Conservation (phyloP, 1,140 invertebrate genomes). For the Drosophila suzukii region DNA sequence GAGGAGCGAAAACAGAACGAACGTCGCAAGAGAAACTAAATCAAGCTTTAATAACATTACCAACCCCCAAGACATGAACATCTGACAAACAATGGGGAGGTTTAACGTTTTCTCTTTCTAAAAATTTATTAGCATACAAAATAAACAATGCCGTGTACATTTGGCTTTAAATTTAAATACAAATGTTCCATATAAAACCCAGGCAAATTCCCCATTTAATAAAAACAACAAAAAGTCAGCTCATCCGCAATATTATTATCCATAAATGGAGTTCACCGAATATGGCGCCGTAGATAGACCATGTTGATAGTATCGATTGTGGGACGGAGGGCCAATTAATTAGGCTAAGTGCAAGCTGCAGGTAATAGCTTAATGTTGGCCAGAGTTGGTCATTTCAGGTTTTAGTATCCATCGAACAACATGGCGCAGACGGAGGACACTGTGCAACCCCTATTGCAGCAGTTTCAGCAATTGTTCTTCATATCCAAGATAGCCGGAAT, state of each 20-base stretch:
- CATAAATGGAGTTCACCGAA: slow-evolving; percentile 17
- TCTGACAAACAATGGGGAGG: neutral
- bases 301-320: slow-evolving; percentile 67
- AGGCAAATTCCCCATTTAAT: slow-evolving; percentile 39
- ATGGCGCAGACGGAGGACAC: slow-evolving; percentile 49
- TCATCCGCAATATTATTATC: slow-evolving; percentile 7
- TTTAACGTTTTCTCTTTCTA: slow-evolving; percentile 20
- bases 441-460: slow-evolving; percentile 65
- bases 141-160: slow-evolving; percentile 37
- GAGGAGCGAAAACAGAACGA: slow-evolving; percentile 80
- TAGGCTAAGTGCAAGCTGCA: slow-evolving; percentile 57
- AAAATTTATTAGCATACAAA: slow-evolving; percentile 13
- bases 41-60: neutral
- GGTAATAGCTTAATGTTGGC: neutral
- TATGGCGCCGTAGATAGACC: slow-evolving; percentile 31
- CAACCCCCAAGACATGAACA: slow-evolving; percentile 2
- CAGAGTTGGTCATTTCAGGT: slow-evolving; percentile 34
- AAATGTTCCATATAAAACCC: slow-evolving; percentile 20
- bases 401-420: slow-evolving; percentile 21
- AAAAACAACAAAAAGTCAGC: slow-evolving; percentile 16
- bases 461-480: slow-evolving; percentile 73
- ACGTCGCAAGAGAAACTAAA: slow-evolving; percentile 73
- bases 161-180: slow-evolving; percentile 48
- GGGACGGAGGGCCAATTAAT: slow-evolving; percentile 51
- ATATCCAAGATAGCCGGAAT: slow-evolving; percentile 72